Evolutionary conservation across 1,140 invertebrate species (phyloP).

Genomic region (Listronotus bonariensis): DNA sequence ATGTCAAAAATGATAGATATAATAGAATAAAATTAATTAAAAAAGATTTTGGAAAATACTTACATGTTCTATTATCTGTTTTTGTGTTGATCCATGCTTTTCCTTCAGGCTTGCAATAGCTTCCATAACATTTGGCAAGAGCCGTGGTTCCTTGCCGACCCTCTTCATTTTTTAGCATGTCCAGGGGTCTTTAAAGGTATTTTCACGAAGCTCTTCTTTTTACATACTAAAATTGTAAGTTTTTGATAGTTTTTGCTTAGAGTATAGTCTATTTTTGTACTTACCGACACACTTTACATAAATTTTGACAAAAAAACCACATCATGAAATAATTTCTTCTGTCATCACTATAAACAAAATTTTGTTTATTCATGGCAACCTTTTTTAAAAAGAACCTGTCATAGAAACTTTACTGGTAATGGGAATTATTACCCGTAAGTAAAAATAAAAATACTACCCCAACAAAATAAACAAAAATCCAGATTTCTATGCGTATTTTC

Average conservation of each 20-base stretch:
- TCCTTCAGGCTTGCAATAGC: constrained; percentile 35
- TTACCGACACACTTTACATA: constrained; percentile 11
- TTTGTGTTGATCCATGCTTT: constrained; percentile 23
- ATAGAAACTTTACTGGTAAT: no score
- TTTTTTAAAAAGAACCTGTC: no score
- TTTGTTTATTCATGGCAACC: constrained; percentile 20
- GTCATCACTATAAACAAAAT: constrained; percentile 12
- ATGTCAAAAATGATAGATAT: no score
- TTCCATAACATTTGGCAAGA: constrained; percentile 34
- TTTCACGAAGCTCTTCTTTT: neutral
- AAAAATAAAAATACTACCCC: no score
- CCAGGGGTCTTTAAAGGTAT: neutral
- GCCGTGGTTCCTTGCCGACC: constrained; percentile 23
- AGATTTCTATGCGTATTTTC: no score
- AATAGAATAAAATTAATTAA: no score
- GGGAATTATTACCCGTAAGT: no score
- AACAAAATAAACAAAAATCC: no score
- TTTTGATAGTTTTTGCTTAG: neutral
- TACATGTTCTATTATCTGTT: no score
- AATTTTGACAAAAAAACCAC: constrained; percentile 19
- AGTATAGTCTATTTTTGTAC: neutral
- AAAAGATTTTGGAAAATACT: no score
- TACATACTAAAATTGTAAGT: neutral
- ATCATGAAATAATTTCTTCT: neutral
- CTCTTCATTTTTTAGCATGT: constrained; percentile 18